A percentile compares a stretch with the other conserved stretches of the same genome.
These are phyloP conservation scores for Bungarus multicinctus DNA, from an alignment of 2,113 vertebrate genomes.

Conservation along the genomic window DNA sequence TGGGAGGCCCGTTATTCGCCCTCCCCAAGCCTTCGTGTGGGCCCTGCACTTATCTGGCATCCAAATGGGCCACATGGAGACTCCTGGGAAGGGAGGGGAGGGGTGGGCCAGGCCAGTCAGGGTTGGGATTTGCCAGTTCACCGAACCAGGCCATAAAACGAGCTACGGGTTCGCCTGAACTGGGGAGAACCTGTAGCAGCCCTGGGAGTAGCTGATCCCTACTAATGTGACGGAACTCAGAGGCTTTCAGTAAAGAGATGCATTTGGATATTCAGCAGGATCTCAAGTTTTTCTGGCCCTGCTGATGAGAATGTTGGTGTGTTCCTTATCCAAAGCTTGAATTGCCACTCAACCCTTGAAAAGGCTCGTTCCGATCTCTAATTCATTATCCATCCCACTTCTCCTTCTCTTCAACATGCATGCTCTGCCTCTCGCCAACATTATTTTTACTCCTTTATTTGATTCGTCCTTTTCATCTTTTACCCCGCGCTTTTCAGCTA, in stretches of 20 bases:
- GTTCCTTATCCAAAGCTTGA: neutral
- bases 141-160: no score
- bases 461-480: neutral
- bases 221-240: neutral
- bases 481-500: neutral
- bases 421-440: neutral
- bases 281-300: neutral
- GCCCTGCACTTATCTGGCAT: no score
- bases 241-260: neutral
- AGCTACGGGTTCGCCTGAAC: no score
- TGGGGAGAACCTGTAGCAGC: no score
- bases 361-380: neutral
- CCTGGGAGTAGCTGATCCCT: neutral
- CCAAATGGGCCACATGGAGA: no score
- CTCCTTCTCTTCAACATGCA: neutral
- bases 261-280: neutral
- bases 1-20: no score
- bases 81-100: no score
- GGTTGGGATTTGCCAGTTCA: no score
- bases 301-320: neutral
- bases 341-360: neutral
- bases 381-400: neutral
- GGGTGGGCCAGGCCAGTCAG: no score
- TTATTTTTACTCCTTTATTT: neutral
- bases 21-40: no score